Evolutionary conservation across 2,113 vertebrate species (phyloP).

Genomic region (Synchiropus splendidus): DNA sequence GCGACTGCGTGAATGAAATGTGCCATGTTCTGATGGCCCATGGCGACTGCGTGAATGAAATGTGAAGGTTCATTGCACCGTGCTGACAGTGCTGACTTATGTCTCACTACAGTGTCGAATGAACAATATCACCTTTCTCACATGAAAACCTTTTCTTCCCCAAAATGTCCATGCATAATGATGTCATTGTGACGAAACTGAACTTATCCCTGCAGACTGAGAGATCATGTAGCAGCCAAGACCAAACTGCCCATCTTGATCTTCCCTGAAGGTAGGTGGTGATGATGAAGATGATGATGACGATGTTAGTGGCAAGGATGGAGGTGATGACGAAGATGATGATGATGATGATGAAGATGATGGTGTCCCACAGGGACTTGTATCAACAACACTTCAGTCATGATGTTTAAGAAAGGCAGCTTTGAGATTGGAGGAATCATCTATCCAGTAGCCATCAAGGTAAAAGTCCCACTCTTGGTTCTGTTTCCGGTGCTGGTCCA

Average conservation of each 20-base stretch:
- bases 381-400: slow-evolving; percentile 93
- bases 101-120: too few relatives aligned
- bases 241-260: slow-evolving; percentile 89
- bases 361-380: slow-evolving; percentile 73
- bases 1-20: too few relatives aligned
- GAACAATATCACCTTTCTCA: too few relatives aligned
- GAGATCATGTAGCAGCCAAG: slow-evolving; percentile 81
- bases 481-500: background rate
- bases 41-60: too few relatives aligned
- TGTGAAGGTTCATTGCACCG: too few relatives aligned
- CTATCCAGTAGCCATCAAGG: slow-evolving; percentile 92
- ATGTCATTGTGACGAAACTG: background rate
- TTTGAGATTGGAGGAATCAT: slow-evolving; percentile 86
- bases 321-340: too few relatives aligned
- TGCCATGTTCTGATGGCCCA: too few relatives aligned
- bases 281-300: background rate
- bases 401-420: slow-evolving; percentile 97
- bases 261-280: slow-evolving; percentile 84
- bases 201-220: slow-evolving; percentile 63
- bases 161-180: too few relatives aligned
- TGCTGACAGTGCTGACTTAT: too few relatives aligned
- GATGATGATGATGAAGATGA: too few relatives aligned
- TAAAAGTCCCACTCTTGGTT: slow-evolving; percentile 32
- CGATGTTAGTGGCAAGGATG: too few relatives aligned
- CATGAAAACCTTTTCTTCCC: too few relatives aligned